phyloP scores from a whole-genome alignment of 1,140 invertebrate species.

The Macrobrachium nipponense region DNA sequence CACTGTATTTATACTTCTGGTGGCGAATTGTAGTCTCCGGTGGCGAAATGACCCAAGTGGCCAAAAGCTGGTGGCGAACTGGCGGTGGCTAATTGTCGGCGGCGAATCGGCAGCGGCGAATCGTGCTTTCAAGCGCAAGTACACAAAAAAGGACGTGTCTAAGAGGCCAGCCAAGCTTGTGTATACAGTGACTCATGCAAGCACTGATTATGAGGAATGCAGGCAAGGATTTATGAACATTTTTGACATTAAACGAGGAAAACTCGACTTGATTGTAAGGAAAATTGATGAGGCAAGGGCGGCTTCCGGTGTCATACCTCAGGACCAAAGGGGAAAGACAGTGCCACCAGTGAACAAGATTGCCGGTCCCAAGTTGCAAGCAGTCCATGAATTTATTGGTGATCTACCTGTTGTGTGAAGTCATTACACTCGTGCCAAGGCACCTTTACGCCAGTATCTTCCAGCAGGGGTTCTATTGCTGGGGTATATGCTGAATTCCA shows the following conservation, averaged over 20 bases:
- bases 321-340: not conserved
- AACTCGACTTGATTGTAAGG: not conserved
- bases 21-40: no score
- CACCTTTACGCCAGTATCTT: not conserved
- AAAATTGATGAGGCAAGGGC: not conserved
- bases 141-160: not conserved
- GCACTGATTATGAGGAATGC: not conserved
- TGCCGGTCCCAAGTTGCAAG: no score
- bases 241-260: not conserved
- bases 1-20: no score
- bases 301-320: not conserved
- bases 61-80: no score
- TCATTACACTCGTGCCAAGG: constrained; percentile 19
- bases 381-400: not conserved
- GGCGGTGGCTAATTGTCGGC: no score
- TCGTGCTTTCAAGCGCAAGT: not conserved
- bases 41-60: no score
- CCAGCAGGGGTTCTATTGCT: no score
- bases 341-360: not conserved
- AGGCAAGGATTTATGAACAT: not conserved
- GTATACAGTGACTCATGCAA: not conserved
- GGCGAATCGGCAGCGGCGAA: no score
- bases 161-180: not conserved
- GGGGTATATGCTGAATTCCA: no score
- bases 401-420: not conserved